Conservation (phyloP, 2,113 vertebrate species). For the Myotis brandtii region DNA sequence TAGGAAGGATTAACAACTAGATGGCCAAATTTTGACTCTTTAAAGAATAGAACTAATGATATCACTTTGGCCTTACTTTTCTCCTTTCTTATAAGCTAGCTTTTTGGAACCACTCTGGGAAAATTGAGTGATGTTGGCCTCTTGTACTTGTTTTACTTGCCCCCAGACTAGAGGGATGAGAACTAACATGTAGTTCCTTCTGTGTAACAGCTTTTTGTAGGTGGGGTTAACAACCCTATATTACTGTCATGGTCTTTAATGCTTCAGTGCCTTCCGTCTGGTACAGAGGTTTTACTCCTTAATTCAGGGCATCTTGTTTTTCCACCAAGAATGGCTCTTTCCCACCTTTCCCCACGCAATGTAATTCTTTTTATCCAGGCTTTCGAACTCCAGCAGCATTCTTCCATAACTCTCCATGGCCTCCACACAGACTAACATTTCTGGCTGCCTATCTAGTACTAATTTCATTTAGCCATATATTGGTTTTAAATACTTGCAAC, state of each 20-base stretch:
- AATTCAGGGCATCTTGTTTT: background rate
- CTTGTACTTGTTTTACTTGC: background rate
- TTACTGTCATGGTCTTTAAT: background rate
- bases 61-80: background rate
- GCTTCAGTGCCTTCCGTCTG: background rate
- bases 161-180: background rate
- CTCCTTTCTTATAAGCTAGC: background rate
- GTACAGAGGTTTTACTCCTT: background rate
- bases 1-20: background rate
- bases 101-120: background rate
- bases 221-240: background rate
- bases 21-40: background rate
- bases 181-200: background rate
- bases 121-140: background rate
- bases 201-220: background rate
- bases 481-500: background rate
- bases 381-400: background rate
- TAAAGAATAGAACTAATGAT: background rate
- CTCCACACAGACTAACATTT: background rate
- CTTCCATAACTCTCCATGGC: background rate
- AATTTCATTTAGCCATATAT: background rate
- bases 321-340: background rate
- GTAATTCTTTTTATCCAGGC: background rate
- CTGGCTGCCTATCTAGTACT: background rate
- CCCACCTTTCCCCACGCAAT: background rate